These are phyloP conservation scores for Meloidogyne exigua DNA, from an alignment of 1,140 invertebrate species.

Conservation along the genomic window DNA sequence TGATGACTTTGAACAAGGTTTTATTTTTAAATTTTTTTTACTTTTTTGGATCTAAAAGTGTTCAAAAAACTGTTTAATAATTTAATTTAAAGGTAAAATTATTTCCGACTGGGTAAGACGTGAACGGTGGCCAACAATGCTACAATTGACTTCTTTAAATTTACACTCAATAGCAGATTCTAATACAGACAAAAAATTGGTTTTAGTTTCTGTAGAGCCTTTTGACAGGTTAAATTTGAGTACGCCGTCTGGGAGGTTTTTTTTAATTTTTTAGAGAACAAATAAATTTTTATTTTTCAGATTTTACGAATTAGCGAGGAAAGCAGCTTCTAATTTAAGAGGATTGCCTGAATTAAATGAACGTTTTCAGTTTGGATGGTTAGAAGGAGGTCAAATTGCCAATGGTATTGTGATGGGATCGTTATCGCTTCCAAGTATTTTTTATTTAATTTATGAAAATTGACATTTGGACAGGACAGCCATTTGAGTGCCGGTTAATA, in stretches of 20 bases:
- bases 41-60: not conserved
- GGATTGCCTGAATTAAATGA: slow-evolving; percentile 59
- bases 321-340: slow-evolving; percentile 41
- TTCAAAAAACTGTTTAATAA: not conserved
- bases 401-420: slow-evolving; percentile 85
- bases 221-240: slow-evolving; percentile 65
- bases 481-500: too few relatives aligned
- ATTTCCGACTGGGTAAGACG: slow-evolving; percentile 75
- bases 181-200: slow-evolving; percentile 67
- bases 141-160: slow-evolving; percentile 80
- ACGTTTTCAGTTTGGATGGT: slow-evolving; percentile 87
- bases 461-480: not conserved
- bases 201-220: slow-evolving; percentile 79
- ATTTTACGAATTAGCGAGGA: slow-evolving; percentile 44
- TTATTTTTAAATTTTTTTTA: not conserved
- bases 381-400: slow-evolving; percentile 77
- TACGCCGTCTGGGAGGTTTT: slow-evolving; percentile 46
- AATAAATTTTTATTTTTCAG: slow-evolving; percentile 13
- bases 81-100: not conserved
- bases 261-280: not conserved
- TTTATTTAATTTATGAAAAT: too few relatives aligned
- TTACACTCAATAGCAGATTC: slow-evolving; percentile 73
- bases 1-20: not conserved
- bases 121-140: slow-evolving; percentile 85
- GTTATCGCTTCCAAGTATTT: slow-evolving; percentile 73